Base-by-base conservation (phyloP, 2,888 invertebrate genomes). In the Embidobia sp. region DNA sequence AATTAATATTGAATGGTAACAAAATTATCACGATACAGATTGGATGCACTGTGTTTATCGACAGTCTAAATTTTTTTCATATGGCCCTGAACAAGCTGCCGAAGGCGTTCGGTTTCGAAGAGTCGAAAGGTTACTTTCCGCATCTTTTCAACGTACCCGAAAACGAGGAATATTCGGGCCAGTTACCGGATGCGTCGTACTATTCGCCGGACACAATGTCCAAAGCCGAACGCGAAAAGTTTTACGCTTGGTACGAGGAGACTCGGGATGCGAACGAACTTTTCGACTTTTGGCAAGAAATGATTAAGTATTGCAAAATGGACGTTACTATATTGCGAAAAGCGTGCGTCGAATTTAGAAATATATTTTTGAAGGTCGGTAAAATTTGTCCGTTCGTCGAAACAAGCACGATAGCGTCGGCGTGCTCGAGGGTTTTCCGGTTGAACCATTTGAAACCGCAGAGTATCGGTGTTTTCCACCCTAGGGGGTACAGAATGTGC, bases 391-490 rank as follows among this genome's bases (percentile, higher is more conserved):
- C 81, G 0, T 81, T 82, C 40, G 27, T 53, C 2, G 61, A 73
- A 4, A 37, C 69, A 1, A 57, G 75, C 0, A 83, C 81, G 0
- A 79, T 81, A 6, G 79, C 81, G 5, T 64, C 75, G 6, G 82
- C 83, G 2, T 86, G 85, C 49, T 84, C 22, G 5, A n/a, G 5
- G 1, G n/a, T 77, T 1, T 70, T 40, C 18, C 15, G 61, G 3
- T 76, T 79, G 22, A 83, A 85, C 13, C 84, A 82, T 73, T 51
- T 85, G 6, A 73, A 83, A 74, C 27, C 73, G 3, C 44, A 84
- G 3, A 81, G 80, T 0, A 84, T 85, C 10, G 85, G 80, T n/a
- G 69, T 85, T 2, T 79, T 86, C n/a, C 85, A 84, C 0, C 51
- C 42, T 3, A 35, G 40, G 0, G 85, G 86, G 0, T 86, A 86